Percentiles rank a stretch among this genome's conserved stretches.
Conservation (phyloP, 2,113 vertebrate genomes). For the Pseudorectes ferrugineus region DNA sequence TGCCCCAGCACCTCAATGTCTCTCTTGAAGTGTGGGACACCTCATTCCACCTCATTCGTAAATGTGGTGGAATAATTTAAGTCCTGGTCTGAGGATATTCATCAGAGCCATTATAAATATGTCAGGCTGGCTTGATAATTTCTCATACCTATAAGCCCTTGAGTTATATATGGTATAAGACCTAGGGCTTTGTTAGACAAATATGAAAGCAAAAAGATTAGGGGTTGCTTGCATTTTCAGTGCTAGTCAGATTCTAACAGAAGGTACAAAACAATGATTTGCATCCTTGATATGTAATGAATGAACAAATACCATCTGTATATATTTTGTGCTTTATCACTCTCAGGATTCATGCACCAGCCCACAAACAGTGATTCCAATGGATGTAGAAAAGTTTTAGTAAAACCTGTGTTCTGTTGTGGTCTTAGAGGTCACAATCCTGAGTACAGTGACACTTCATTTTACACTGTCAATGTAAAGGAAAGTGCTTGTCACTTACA, state of each 20-base stretch:
- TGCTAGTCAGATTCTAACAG: not conserved
- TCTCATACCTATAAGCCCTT: not conserved
- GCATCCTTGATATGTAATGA: slow-evolving; percentile 43
- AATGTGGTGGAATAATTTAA: not conserved
- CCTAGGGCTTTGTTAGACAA: not conserved
- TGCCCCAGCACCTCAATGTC: not conserved
- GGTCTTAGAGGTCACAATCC: not conserved
- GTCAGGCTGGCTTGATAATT: not conserved
- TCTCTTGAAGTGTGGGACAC: not conserved
- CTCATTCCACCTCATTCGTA: not conserved
- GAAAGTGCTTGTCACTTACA: not conserved
- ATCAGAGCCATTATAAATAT: not conserved
- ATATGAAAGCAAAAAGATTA: not conserved
- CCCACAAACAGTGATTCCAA: not conserved
- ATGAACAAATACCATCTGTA: not conserved
- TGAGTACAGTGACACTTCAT: not conserved
- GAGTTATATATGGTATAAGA: not conserved
- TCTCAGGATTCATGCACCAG: not conserved
- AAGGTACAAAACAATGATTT: slow-evolving; percentile 9
- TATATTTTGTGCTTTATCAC: slow-evolving; percentile 1
- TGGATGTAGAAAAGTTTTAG: not conserved
- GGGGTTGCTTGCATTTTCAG: not conserved
- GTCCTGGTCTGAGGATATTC: not conserved
- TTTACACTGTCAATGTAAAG: not conserved
- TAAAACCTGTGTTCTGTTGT: not conserved